Evolutionary conservation across 1,140 invertebrate species (phyloP).

Genomic region (Trachymyrmex cornetzi): DNA sequence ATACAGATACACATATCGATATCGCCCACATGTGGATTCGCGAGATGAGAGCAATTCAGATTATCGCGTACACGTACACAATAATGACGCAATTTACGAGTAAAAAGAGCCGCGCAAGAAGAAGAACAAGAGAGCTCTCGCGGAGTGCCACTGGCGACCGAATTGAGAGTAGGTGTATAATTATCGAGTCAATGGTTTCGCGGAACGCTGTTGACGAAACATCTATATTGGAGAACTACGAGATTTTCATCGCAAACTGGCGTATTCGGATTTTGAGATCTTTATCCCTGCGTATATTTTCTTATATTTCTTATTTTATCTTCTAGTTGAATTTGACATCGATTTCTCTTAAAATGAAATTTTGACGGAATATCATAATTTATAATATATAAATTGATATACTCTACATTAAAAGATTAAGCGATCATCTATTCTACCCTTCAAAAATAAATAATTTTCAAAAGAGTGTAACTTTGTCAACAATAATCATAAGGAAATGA

Average conservation of each 20-base stretch:
- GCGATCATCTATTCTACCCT: too few relatives aligned
- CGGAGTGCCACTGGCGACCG: background rate
- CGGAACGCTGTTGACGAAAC: constrained; percentile 26
- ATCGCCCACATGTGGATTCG: background rate
- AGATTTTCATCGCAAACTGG: background rate
- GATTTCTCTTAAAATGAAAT: background rate
- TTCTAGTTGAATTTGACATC: constrained; percentile 13
- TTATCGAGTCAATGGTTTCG: constrained; percentile 38
- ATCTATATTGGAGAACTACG: constrained; percentile 15
- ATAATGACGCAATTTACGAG: constrained; percentile 29
- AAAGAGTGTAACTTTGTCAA: too few relatives aligned
- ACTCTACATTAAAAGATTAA: background rate
- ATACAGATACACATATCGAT: background rate
- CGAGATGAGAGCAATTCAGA: constrained; percentile 8
- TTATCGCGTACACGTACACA: background rate
- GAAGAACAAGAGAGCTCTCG: constrained; percentile 8
- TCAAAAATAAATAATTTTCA: too few relatives aligned
- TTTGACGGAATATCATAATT: background rate
- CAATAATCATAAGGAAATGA: too few relatives aligned
- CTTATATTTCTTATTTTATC: background rate
- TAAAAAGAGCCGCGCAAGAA: constrained; percentile 5
- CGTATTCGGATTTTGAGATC: background rate
- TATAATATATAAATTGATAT: background rate
- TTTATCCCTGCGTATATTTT: background rate
- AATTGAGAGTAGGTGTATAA: constrained; percentile 38